A percentile compares a stretch with the other conserved stretches of the same genome.
These are phyloP conservation scores for Anthoscopus minutus DNA, from an alignment of 2,113 vertebrate genomes.

Conservation along the genomic window DNA sequence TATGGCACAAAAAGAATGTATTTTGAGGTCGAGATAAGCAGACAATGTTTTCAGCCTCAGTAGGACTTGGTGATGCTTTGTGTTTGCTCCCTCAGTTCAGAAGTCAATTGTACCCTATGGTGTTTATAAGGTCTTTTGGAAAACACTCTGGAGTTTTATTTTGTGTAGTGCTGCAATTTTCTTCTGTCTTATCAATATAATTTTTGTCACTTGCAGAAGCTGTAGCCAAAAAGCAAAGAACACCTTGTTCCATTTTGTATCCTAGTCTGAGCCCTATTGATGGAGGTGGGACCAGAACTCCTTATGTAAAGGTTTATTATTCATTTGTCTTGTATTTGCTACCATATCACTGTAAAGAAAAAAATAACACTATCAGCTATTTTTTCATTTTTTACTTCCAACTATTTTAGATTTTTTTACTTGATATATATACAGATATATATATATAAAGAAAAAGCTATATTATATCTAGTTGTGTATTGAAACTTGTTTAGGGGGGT, in stretches of 20 bases:
- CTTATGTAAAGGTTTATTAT: constrained; percentile 52
- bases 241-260: constrained; percentile 53
- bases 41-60: not conserved
- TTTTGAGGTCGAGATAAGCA: not conserved
- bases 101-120: not conserved
- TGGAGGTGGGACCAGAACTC: constrained; percentile 63
- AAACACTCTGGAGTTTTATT: constrained; percentile 25
- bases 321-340: constrained; percentile 68
- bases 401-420: constrained; percentile 73
- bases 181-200: not conserved
- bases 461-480: constrained; percentile 70
- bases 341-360: constrained; percentile 74
- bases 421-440: constrained; percentile 66
- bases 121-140: constrained; percentile 32
- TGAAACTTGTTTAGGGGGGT: constrained; percentile 44
- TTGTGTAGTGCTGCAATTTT: constrained; percentile 25
- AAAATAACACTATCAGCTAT: constrained; percentile 57
- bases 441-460: constrained; percentile 55
- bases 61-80: not conserved
- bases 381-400: constrained; percentile 77
- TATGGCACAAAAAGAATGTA: not conserved
- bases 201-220: constrained; percentile 64
- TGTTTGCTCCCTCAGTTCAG: not conserved
- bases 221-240: constrained; percentile 65
- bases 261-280: constrained; percentile 60